Base-by-base conservation (phyloP, 2,888 invertebrate species). In the Deladenus siricidicola region DNA sequence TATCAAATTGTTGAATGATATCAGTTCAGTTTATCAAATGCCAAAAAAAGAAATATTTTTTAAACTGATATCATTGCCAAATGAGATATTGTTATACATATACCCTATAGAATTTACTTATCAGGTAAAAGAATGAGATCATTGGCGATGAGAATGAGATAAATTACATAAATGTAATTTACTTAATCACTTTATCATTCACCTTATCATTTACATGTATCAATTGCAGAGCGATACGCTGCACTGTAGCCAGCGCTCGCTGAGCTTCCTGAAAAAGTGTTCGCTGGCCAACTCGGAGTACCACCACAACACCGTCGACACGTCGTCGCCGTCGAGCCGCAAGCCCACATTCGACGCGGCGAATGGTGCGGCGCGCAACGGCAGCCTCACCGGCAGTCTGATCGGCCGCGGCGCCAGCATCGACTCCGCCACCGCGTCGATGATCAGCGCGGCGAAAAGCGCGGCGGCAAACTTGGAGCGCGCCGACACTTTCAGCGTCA, bases 311-410 rank as follows among this genome's bases (percentile, higher is more conserved):
- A 45, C 19, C 19, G 10, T 17, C 39, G 23, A 54, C 10, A 14
- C 24, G 14, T 58, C 60, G 19, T 14, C 29, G 19, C 49, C 58
- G 17, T 60, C 62, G 14, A 64, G 44, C 30, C 47, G 63, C 17
- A 58, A 58, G 19, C 42, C n/a, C 21, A 58, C 58, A 23, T n/a
- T n/a, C n/a, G n/a, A n/a, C n/a, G 30, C 49, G 51, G 43, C 26
- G 6, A 30, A 39, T 19, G 17, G 24, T 6, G 19, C 39, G 19
- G 39, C 21, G n/a, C 4, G 19, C 24, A n/a, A 39, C 34, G n/a
- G 42, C 47, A 26, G 47, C n/a, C 26, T 47, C 47, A 34, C 56
- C n/a, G 53, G n/a, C n/a, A n/a, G n/a, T n/a, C n/a, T 53, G 1
- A 29, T 56, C 26, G 57, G 53, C 56, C 45, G 24, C 4, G 19